Conservation (phyloP, 2,113 vertebrate species). For the Archilochus colubris region DNA sequence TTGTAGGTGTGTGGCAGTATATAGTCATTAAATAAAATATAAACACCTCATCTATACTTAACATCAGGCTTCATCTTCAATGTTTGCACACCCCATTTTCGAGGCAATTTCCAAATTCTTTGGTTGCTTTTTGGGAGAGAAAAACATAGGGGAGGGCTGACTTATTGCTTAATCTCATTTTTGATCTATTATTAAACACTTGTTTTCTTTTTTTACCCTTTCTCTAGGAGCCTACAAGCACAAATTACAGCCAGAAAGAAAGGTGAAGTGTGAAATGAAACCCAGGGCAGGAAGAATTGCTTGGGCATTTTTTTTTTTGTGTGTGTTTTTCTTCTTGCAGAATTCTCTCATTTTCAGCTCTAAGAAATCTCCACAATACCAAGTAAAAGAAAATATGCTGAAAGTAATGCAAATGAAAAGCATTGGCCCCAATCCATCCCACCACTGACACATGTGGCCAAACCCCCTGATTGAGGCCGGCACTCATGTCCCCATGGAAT, state of each 20-base stretch:
- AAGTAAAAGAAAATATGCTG: background rate
- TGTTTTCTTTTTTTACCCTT: background rate
- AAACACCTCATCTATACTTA: constrained; percentile 36
- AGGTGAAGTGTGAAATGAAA: constrained; percentile 22
- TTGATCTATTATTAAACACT: constrained; percentile 63
- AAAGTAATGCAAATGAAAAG: background rate
- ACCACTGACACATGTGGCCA: background rate
- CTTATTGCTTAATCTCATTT: constrained; percentile 47
- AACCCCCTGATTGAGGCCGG: background rate
- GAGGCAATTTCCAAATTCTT: background rate
- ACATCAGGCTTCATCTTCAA: background rate
- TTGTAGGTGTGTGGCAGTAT: background rate
- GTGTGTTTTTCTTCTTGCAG: no score
- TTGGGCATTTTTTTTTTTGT: background rate
- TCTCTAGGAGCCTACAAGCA: constrained; percentile 18
- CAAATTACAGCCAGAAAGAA: background rate
- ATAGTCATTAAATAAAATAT: constrained; percentile 56
- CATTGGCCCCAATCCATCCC: background rate
- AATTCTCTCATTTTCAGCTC: background rate
- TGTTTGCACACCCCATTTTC: background rate
- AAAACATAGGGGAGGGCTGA: background rate
- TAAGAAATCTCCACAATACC: background rate
- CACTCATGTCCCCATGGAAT: fast-evolving
- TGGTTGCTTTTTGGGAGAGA: constrained; percentile 5
- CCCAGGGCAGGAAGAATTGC: background rate